Evolutionary conservation across 2,888 invertebrate species (phyloP), one percentile per base, ranked within the genome.

Genomic region (Carcina quercana): DNA sequence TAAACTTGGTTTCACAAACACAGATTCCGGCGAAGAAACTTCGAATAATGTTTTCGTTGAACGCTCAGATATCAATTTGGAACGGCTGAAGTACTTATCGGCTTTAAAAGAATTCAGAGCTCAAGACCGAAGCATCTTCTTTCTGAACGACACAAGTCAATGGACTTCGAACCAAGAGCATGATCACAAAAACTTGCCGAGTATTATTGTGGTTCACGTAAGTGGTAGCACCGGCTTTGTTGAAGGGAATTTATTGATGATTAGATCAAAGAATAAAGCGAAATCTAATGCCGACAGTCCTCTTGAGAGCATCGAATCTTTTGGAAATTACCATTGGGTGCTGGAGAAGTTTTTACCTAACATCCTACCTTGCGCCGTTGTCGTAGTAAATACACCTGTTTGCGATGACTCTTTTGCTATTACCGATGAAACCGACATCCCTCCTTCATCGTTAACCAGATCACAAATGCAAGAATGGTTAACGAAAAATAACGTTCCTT

Each of bases 1-100:
- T 15, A 32, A 27, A 27, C 13, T 37, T 12, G 36, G 36, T 8
- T 37, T 37, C 13, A 37, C 36, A 7, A 30, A 30, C 13, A 15
- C 13, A 5, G 30, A 30, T 2, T 12, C 13, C 10, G 15, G 12
- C 3, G 24, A 24, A 11, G n/a, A n/a, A n/a, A n/a, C n/a, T n/a
- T 12, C 24, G 2, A 26, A 15, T 13, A 22, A 26, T 2, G 17
- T 30, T 15, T 17, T 30, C 3, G 26, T 26, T 20, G 29, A 29
- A 7, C 13, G 29, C 2, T 14, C 26, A 11, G 24, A 35, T 5
- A 14, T 30, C 10, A 13, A 30, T n/a, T 11, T 13, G 14, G 26
- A 37, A 17, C 29, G 36, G 15, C 11, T 30, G 13, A 22, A 11
- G 8, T 37, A 37, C 11, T 17, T 37, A 13, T 15, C 32, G 13